Base-by-base conservation (phyloP, 2,888 invertebrate genomes). In the Drosophila prostipennis region DNA sequence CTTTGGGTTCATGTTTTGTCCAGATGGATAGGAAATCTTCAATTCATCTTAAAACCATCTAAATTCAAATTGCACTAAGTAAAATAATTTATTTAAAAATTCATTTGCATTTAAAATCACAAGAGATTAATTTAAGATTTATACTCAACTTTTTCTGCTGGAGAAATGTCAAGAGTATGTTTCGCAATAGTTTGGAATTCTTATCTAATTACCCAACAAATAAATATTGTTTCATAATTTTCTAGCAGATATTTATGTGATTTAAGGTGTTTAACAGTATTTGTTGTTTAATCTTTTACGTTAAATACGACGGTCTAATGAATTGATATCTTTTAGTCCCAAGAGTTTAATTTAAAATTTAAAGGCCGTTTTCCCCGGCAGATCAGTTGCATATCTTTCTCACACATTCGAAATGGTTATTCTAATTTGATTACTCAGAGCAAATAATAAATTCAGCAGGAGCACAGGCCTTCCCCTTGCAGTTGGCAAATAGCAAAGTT, bases 401-500 rank as follows among this genome's bases (percentile, higher is more conserved):
- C 8, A 16, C 10, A 34, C 19, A 32, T 29, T 19, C n/a, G 2
- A 65, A 26, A 14, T 11, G n/a, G 2, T 37, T 10, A 26, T 53
- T 67, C 23, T 43, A 45, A 64, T 43, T 39, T 52, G 37, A 65
- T 67, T 65, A 26, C 23, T 45, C 13, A 2, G 23, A 14, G 10
- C 37, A 46, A 68, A 64, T 53, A 68, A 68, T 34, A 67, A 52
- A 67, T 68, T 65, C 68, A n/a, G 29, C 11, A 51, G n/a, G 29
- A 42, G 19, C 42, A 43, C 14, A 39, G 19, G 32, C 45, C 32
- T 26, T 36, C 32, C 48, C 53, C 54, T 13, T 29, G 45, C 54
- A 45, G 54, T 69, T n/a, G 59, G 75, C 67, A 77, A 80, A 80
- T 72, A 75, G 68, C 53, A 58, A 60, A 78, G 65, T 76, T 78